Conservation (phyloP, 2,113 vertebrate genomes). For the Nettapus auritus region DNA sequence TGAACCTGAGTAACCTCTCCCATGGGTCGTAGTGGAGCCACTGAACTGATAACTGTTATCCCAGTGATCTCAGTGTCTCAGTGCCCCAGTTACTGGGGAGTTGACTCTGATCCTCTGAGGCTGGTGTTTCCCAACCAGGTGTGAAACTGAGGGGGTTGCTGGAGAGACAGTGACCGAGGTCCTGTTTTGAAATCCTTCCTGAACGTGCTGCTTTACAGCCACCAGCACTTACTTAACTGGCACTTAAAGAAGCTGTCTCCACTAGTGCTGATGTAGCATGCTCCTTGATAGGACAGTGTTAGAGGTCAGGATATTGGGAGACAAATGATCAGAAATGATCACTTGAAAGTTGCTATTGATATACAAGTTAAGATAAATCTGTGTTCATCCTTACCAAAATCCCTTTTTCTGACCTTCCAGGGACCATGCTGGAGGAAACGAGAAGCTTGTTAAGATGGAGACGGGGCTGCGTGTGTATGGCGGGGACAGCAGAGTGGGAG, state of each 20-base stretch:
- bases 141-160: not conserved
- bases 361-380: fast-evolving
- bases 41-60: not conserved
- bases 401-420: constrained; percentile 59
- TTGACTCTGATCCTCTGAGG: not conserved
- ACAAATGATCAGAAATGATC: not conserved
- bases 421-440: constrained; percentile 97
- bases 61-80: not conserved
- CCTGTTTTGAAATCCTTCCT: not conserved
- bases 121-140: not conserved
- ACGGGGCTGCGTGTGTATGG: constrained; percentile 89
- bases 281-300: not conserved
- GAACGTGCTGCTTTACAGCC: not conserved
- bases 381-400: not conserved
- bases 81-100: not conserved
- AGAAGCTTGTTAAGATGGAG: constrained; percentile 90
- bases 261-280: fast-evolving
- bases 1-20: not conserved
- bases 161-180: not conserved
- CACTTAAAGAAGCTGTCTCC: not conserved
- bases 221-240: not conserved
- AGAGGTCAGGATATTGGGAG: not conserved
- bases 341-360: not conserved
- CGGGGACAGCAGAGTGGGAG: constrained; percentile 90
- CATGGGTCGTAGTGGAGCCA: not conserved